Base-by-base conservation (phyloP, 2,113 vertebrate species). In the Nesogale talazaci region DNA sequence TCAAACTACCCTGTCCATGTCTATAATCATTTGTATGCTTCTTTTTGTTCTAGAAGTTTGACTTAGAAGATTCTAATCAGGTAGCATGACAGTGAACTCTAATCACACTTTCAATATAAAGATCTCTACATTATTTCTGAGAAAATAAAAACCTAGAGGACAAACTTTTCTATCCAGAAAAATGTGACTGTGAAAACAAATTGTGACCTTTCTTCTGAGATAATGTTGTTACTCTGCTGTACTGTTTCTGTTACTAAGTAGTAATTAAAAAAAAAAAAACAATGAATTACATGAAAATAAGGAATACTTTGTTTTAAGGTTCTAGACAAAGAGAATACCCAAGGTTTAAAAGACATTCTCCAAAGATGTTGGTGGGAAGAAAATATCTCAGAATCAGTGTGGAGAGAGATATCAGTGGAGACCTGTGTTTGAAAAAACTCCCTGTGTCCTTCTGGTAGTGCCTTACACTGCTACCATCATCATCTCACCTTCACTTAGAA, bases 151-250 rank as follows among this genome's bases (percentile, higher is more conserved):
- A 63, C 34, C 1, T 36, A 19, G 2, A 3, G 38, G 89, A 61
- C 91, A 40, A n/a, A 83, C 59, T 61, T 56, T 46, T 46, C 42
- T 42, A 65, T 19, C 20, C 6, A 46, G 29, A 94, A 88, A 7
- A 83, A 86, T 59, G 34, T 56, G 59, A 61, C 59, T 19, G 22
- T 61, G n/a, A 81, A 92, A 88, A 65, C 27, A 80, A 67, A 88
- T 25, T 95, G 63, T 83, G 19, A 3, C 83, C 85, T 81, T 87
- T 92, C 1, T 82, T 75, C 38, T 38, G 78, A 4, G n/a, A 52
- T 42, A 15, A 31, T 46, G 9, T 78, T 91, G 29, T 78, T 42
- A 75, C 85, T 87, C 75, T 74, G 5, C 31, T 78, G 16, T 19
- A 19, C 16, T 81, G 34, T 69, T 72, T 94, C 46, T 19, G 81